Base-by-base conservation (phyloP, 2,888 invertebrate genomes). In the Argyresthia albistria region DNA sequence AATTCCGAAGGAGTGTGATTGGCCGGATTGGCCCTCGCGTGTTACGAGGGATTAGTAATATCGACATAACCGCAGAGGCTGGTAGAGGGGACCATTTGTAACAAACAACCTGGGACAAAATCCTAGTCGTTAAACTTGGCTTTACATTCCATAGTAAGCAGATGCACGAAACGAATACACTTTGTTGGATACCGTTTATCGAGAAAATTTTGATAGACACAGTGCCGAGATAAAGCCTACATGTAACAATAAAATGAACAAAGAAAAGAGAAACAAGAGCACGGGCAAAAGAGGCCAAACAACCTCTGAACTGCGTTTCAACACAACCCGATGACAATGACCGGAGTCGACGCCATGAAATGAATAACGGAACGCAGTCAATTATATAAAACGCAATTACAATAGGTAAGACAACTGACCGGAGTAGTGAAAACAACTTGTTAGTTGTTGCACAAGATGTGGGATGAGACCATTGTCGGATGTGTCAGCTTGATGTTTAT, bases 1-100 rank as follows among this genome's bases (percentile, higher is more conserved):
- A 70, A 75, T 76, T 71, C 70, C 65, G 65, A 70, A 69, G 67
- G 65, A 66, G 66, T 68, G 61, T 64, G 66, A 66, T 60, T 55
- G 59, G 61, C 58, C 62, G 63, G 66, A 66, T 60, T 55, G 59
- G 61, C 58, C 62, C 59, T 62, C 57, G 64, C 62, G 63, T 63
- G 64, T 14, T 48, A 37, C 15, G 37, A 48, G 37, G 36, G 48
- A 48, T 48, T 48, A 48, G 48, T 36, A 48, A 48, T 15, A 48
- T 48, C 45, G 12, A 45, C 45, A 37, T 48, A 12, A 37, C 12
- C 37, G 37, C 8, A 39, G 36, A 36, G 7, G 36, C 39, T 11
- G 7, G 7, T 8, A 36, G 36, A 39, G n/a, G 9, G 39, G 8
- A 39, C 25, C 39, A 39, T 14, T 14, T 12, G 25, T n/a, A n/a